Evolutionary conservation across 2,797 vertebrate species (phyloP).

Genomic region (Numenius phaeopus): DNA sequence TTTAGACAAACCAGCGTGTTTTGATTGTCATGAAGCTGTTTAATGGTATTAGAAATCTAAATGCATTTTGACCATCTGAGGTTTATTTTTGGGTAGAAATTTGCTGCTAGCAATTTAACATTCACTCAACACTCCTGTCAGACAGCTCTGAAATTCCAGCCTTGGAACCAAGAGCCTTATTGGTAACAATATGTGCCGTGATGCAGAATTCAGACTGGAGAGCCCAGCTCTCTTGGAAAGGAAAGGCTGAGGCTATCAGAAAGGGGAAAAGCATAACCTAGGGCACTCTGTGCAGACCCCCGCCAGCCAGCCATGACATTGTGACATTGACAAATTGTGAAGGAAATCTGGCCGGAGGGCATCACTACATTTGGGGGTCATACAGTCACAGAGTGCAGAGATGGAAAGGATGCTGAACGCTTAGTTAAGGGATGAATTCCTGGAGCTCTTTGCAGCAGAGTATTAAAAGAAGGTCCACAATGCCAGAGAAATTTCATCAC

Average conservation of each 20-base stretch:
- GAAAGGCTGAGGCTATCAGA: background rate
- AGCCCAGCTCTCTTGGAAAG: background rate
- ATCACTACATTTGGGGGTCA: background rate
- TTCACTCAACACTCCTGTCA: slow-evolving; percentile 33
- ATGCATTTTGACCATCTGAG: slow-evolving; percentile 32
- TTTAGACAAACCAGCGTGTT: slow-evolving; percentile 28
- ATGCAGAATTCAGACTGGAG: background rate
- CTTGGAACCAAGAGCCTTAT: background rate
- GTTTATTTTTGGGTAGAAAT: slow-evolving; percentile 19
- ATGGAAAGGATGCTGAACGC: background rate
- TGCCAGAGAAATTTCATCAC: slow-evolving; percentile 60
- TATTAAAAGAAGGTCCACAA: slow-evolving; percentile 27
- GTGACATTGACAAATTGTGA: background rate
- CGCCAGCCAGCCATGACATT: background rate
- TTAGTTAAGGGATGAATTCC: background rate
- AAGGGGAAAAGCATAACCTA: background rate
- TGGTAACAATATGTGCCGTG: background rate
- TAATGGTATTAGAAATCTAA: slow-evolving; percentile 19
- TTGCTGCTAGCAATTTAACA: slow-evolving; percentile 53
- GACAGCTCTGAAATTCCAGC: slow-evolving; percentile 20
- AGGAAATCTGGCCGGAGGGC: background rate
- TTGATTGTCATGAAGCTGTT: slow-evolving; percentile 37
- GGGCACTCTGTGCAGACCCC: background rate
- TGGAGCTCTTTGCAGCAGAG: background rate
- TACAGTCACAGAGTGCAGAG: background rate